Evolutionary conservation across 2,113 vertebrate genomes (phyloP).

Genomic region (Pomatorhinus ruficollis): DNA sequence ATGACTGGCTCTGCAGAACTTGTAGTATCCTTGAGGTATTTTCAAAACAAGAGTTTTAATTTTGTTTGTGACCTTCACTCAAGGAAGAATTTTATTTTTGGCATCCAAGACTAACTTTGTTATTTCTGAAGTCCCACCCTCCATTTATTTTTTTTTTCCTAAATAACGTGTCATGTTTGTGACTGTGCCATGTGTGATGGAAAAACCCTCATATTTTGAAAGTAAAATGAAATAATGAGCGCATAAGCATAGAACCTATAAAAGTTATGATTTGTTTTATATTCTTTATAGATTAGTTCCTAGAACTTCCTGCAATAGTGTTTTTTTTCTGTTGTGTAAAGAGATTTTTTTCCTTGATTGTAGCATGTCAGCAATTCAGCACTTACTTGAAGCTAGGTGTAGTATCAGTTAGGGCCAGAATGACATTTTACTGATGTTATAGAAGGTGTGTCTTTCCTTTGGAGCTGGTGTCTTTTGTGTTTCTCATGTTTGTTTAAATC

Average conservation of each 20-base stretch:
- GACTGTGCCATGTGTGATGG: not conserved
- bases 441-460: not conserved
- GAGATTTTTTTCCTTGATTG: not conserved
- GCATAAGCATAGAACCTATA: not conserved
- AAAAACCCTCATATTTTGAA: not conserved
- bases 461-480: not conserved
- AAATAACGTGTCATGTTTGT: not conserved
- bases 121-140: not conserved
- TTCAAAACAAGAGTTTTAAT: not conserved
- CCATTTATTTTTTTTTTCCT: not conserved
- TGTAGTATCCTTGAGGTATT: constrained; percentile 26
- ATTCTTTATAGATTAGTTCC: not conserved
- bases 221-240: not conserved
- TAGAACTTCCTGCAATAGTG: not conserved
- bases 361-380: not conserved
- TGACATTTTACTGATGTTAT: not conserved
- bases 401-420: not conserved
- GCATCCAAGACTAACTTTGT: not conserved
- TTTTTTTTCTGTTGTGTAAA: not conserved
- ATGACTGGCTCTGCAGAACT: not conserved
- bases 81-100: not conserved
- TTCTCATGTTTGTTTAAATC: not conserved
- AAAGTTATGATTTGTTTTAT: not conserved
- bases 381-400: not conserved
- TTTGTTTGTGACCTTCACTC: not conserved